phyloP scores from a whole-genome alignment of 1,140 invertebrate genomes.

The Mycetomoellerius zeteki region DNA sequence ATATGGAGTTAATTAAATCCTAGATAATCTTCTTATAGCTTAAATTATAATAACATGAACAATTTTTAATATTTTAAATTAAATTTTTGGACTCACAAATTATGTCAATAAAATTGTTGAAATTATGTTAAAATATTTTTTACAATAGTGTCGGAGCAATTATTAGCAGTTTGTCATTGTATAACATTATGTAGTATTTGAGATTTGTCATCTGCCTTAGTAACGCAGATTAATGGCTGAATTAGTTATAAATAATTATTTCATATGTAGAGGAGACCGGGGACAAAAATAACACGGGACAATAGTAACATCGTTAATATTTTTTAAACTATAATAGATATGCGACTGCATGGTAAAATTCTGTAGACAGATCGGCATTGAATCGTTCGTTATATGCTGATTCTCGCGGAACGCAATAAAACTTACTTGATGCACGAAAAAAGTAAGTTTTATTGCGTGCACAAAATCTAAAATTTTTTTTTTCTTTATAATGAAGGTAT shows the following conservation, averaged over 20 bases:
- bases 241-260: neutral
- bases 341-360: too few relatives aligned
- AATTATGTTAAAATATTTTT: neutral
- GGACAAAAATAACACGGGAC: too few relatives aligned
- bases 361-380: too few relatives aligned
- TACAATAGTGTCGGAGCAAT: neutral
- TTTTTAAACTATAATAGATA: too few relatives aligned
- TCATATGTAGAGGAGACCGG: too few relatives aligned
- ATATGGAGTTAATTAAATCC: neutral
- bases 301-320: too few relatives aligned
- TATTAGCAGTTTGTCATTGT: neutral
- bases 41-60: neutral
- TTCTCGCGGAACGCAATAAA: too few relatives aligned
- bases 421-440: too few relatives aligned
- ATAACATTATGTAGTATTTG: neutral
- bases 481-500: too few relatives aligned
- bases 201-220: neutral
- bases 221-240: neutral
- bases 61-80: slow-evolving; percentile 2
- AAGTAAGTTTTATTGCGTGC: too few relatives aligned
- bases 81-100: neutral
- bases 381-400: too few relatives aligned
- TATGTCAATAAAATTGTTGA: neutral
- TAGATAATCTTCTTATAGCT: neutral
- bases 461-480: too few relatives aligned